Evolutionary conservation across 2,888 invertebrate species (phyloP).

Genomic region (Acleris emargana): DNA sequence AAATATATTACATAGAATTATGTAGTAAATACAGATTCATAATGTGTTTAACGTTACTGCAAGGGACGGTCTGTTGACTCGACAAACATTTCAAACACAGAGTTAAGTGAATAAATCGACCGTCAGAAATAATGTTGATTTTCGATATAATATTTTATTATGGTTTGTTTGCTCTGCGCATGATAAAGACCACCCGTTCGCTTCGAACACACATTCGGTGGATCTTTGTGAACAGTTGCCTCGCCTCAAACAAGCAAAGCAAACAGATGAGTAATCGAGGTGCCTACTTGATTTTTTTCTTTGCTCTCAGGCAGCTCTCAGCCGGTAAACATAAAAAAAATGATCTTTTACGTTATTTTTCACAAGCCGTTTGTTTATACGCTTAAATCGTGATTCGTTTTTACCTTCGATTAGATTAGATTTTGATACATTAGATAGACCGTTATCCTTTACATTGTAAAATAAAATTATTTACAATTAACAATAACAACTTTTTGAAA

Average conservation of each 20-base stretch:
- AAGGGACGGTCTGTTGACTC: neutral
- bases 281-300: slow-evolving; percentile 59
- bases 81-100: slow-evolving; percentile 25
- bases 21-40: no score
- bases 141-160: slow-evolving; percentile 73
- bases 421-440: no score
- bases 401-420: no score
- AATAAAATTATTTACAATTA: no score
- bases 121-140: slow-evolving; percentile 67
- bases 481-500: neutral
- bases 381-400: neutral
- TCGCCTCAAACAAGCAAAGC: slow-evolving; percentile 73
- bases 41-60: no score
- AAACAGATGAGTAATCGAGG: slow-evolving; percentile 70
- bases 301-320: slow-evolving; percentile 47
- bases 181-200: slow-evolving; percentile 81
- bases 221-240: slow-evolving; percentile 70
- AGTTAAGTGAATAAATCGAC: slow-evolving; percentile 32
- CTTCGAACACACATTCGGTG: slow-evolving; percentile 57
- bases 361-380: neutral
- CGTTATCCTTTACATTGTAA: no score
- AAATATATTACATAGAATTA: neutral
- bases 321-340: slow-evolving; percentile 52
- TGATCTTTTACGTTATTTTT: slow-evolving; percentile 29
- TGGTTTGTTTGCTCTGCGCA: slow-evolving; percentile 75